Conservation (phyloP, 2,113 vertebrate genomes). For the Piliocolobus tephrosceles region DNA sequence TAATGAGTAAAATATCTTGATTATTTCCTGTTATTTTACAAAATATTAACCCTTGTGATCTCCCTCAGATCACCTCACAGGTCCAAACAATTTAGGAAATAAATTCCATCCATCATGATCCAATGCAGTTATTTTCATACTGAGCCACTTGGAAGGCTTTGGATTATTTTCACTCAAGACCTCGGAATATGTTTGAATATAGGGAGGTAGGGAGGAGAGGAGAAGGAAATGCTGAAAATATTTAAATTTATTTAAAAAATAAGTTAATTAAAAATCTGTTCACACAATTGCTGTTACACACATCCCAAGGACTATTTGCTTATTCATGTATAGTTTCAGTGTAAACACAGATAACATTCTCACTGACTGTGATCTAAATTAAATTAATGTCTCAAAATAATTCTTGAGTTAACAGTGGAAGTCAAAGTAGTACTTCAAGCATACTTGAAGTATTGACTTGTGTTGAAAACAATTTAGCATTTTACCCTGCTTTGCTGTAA, state of each 20-base stretch:
- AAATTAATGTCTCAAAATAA: slow-evolving; percentile 75
- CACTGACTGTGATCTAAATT: slow-evolving; percentile 56
- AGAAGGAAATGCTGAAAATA: slow-evolving; percentile 24
- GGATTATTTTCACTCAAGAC: slow-evolving; percentile 68
- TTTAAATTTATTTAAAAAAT: slow-evolving; percentile 35
- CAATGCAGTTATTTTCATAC: not conserved
- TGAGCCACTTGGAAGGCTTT: not conserved
- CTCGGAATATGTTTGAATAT: not conserved
- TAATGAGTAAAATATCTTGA: not conserved
- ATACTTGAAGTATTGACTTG: not conserved
- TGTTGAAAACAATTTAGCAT: slow-evolving; percentile 67
- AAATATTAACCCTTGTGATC: slow-evolving; percentile 18
- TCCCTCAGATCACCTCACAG: not conserved
- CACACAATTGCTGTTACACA: slow-evolving; percentile 27
- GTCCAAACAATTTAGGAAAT: slow-evolving; percentile 60
- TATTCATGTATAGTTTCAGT: slow-evolving; percentile 45
- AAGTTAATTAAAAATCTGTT: slow-evolving; percentile 56
- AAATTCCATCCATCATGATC: slow-evolving; percentile 29
- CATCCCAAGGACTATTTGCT: not conserved
- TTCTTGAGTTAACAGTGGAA: slow-evolving; percentile 64
- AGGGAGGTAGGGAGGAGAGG: not conserved
- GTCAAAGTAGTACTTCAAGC: slow-evolving; percentile 68
- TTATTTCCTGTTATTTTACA: not conserved
- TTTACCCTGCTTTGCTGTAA: slow-evolving; percentile 21
- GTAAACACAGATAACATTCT: slow-evolving; percentile 42